Percentiles rank a stretch among this genome's conserved stretches.
Evolutionary conservation across 2,888 invertebrate genomes (phyloP).

Genomic region (Ametastegia equiseti): DNA sequence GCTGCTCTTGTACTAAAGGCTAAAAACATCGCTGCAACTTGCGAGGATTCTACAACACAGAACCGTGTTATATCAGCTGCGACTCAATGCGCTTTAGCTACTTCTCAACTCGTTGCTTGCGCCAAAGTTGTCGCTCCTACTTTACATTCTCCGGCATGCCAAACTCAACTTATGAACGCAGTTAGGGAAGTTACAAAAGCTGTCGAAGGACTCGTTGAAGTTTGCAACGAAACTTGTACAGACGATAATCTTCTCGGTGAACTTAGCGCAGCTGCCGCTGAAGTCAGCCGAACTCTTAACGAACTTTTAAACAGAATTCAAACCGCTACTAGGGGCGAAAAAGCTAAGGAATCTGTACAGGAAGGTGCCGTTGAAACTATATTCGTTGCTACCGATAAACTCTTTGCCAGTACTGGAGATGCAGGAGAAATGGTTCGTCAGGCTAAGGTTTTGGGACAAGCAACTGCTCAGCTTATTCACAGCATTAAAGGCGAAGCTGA

Average conservation of each 20-base stretch:
- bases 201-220: slow-evolving; percentile 91
- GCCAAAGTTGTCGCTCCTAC: slow-evolving; percentile 96
- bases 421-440: slow-evolving; percentile 96
- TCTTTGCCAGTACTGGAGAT: slow-evolving; percentile 91
- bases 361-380: slow-evolving; percentile 94
- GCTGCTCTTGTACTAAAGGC: slow-evolving; percentile 97
- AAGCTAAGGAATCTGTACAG: slow-evolving; percentile 82
- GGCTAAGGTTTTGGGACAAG: slow-evolving; percentile 93
- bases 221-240: slow-evolving; percentile 86
- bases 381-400: slow-evolving; percentile 91
- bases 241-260: slow-evolving; percentile 84
- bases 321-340: slow-evolving; percentile 80
- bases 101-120: slow-evolving; percentile 98
- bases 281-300: slow-evolving; percentile 93
- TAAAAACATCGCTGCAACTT: slow-evolving; percentile 96
- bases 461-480: slow-evolving; percentile 95
- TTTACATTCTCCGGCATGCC: slow-evolving; percentile 87
- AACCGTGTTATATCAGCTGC: slow-evolving; percentile 96
- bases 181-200: slow-evolving; percentile 95
- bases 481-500: slow-evolving; percentile 97
- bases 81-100: slow-evolving; percentile 97
- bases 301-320: slow-evolving; percentile 94
- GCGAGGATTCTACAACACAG: slow-evolving; percentile 88
- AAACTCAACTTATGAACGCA: slow-evolving; percentile 94
- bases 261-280: slow-evolving; percentile 89